Evolutionary conservation across 2,113 vertebrate genomes (phyloP), one percentile per base, ranked within the genome.

Genomic region (Numida meleagris): DNA sequence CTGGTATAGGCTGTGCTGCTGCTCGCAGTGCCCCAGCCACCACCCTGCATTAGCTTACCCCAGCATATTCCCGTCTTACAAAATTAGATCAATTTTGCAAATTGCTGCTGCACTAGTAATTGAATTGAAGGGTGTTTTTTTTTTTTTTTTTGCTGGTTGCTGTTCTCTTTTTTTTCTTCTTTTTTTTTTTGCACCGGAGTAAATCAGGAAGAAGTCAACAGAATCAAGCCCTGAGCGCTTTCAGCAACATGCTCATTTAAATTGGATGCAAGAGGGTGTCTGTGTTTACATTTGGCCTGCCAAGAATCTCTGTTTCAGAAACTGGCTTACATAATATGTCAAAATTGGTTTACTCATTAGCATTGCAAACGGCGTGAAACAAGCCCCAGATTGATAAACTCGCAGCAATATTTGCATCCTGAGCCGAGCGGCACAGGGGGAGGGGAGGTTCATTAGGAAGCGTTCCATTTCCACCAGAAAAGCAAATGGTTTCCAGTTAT

Each of bases 231-330:
- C 94, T 91, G 45, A 72, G 90, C 93, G 73, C 96, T 95, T 96
- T 91, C 68, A 94, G 92, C 91, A 96, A 92, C 94, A 91, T 90
- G 91, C 88, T 95, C 79, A 96, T 96, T 96, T 94, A 93, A 95
- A 97, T 96, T 97, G 91, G 93, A 95, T 97, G 91, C 78, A 82
- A 88, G 92, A 95, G 93, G 91, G 79, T 96, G 92, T 94, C 93
- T 96, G 89, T 97, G 96, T 97, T 97, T 97, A 96, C 91, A 95
- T 96, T 96, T 95, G 93, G 89, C 94, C 95, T 96, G 95, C 96
- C 96, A 97, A 95, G 94, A 97, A 95, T 96, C 94, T 91, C 96
- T 95, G 94, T 95, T 94, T 95, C 96, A 96, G 94, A 96, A 97
- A 96, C 90, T 91, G 93, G 89, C 95, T 96, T 97, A 95, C 96